Evolutionary conservation across 1,140 invertebrate genomes (phyloP).

Genomic region (Notospermus geniculatus): DNA sequence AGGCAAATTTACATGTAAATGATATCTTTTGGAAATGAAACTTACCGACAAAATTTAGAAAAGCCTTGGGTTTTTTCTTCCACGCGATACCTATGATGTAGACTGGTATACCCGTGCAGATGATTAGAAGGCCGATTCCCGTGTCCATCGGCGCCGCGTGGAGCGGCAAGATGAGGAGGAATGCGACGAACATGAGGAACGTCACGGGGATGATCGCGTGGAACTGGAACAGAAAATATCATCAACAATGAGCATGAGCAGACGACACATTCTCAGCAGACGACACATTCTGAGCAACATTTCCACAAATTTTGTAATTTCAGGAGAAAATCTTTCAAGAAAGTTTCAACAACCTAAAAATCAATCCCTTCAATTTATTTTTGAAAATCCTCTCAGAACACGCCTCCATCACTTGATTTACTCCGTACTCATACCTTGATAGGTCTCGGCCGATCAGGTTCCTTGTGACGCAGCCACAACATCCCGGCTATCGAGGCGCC

Average conservation of each 20-base stretch:
- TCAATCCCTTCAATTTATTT: too few relatives aligned
- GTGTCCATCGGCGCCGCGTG: conserved; percentile 89
- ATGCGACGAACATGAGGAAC: conserved; percentile 86
- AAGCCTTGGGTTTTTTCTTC: conserved; percentile 68
- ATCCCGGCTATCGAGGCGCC: conserved; percentile 50
- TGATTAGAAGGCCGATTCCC: conserved; percentile 71
- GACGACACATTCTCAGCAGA: too few relatives aligned
- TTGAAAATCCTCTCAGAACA: too few relatives aligned
- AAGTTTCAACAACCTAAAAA: too few relatives aligned
- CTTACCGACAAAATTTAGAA: conserved; percentile 71
- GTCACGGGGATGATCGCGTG: conserved; percentile 82
- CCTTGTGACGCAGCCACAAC: conserved; percentile 43
- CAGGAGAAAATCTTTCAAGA: too few relatives aligned
- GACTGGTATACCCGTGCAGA: conserved; percentile 62
- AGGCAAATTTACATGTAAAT: background rate
- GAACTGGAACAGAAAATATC: too few relatives aligned
- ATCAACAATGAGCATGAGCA: too few relatives aligned
- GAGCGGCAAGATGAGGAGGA: conserved; percentile 92
- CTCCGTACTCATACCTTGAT: conserved; percentile 50
- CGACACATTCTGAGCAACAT: too few relatives aligned
- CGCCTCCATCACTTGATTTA: too few relatives aligned
- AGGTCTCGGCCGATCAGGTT: conserved; percentile 46
- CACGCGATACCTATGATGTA: conserved; percentile 59
- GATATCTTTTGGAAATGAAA: background rate
- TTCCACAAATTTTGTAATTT: too few relatives aligned